These are phyloP conservation scores for Penaeus chinensis DNA, from an alignment of 1,140 invertebrate genomes.

Conservation along the genomic window DNA sequence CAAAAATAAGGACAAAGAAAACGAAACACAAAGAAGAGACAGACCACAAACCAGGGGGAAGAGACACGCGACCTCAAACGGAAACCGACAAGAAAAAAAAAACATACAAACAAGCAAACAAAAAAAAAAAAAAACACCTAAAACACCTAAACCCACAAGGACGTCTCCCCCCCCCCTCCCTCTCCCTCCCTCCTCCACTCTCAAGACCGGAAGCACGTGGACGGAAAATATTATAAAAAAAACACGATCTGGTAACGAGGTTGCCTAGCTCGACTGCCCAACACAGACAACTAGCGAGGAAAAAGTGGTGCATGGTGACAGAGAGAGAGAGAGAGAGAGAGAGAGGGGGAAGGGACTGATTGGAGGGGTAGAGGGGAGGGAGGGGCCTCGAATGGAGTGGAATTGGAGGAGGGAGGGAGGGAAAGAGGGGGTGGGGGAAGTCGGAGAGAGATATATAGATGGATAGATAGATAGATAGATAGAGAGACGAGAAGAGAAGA, in stretches of 20 bases:
- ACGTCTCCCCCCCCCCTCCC: not conserved
- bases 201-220: too few relatives aligned
- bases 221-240: too few relatives aligned
- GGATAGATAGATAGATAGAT: not conserved
- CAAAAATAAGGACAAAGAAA: not conserved
- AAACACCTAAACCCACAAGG: not conserved
- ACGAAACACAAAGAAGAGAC: not conserved
- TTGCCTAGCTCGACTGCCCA: too few relatives aligned
- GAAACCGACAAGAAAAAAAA: not conserved
- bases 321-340: conserved; percentile 37
- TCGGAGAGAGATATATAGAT: not conserved
- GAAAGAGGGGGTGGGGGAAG: too few relatives aligned
- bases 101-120: too few relatives aligned
- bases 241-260: too few relatives aligned
- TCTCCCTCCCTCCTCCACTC: not conserved
- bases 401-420: too few relatives aligned
- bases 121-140: too few relatives aligned
- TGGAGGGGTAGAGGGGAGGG: not conserved
- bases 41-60: not conserved
- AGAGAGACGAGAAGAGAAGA: not conserved
- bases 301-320: conserved; percentile 12
- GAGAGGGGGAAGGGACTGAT: not conserved
- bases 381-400: too few relatives aligned
- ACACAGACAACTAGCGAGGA: not conserved
- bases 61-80: not conserved